phyloP scores from a whole-genome alignment of 2,888 invertebrate genomes.

The Heterodera filipjevi region DNA sequence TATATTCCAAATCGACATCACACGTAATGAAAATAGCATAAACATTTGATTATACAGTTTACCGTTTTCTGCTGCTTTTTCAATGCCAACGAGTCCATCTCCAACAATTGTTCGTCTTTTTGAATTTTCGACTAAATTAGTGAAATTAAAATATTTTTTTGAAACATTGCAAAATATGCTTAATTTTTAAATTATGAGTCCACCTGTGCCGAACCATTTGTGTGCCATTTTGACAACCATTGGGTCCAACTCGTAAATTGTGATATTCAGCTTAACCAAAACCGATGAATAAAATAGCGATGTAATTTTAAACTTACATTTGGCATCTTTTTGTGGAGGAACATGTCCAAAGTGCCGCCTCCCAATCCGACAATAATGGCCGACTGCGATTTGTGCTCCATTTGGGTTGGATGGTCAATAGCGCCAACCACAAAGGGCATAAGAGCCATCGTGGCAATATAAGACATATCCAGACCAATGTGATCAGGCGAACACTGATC shows the following conservation, averaged over 20 bases:
- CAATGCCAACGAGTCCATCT: not conserved
- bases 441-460: conserved; percentile 19
- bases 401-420: not conserved
- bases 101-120: not conserved
- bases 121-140: not conserved
- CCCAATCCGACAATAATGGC: conserved; percentile 53
- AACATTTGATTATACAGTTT: too few species aligned
- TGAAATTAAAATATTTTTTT: not conserved
- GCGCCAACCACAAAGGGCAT: conserved; percentile 18
- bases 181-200: not conserved
- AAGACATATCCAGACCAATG: not conserved
- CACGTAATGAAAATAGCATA: too few species aligned
- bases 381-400: conserved; percentile 24
- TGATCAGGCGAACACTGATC: not conserved
- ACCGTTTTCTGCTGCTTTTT: not conserved
- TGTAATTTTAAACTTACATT: too few species aligned
- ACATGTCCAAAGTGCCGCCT: conserved; percentile 60
- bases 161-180: not conserved
- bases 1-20: too few species aligned
- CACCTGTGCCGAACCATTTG: conserved; percentile 52
- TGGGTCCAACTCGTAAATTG: conserved; percentile 55
- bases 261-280: conserved; percentile 57
- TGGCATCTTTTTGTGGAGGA: conserved; percentile 47
- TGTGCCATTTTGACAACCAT: conserved; percentile 50
- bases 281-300: too few species aligned